Evolutionary conservation across 2,113 vertebrate species (phyloP), one percentile per base, ranked within the genome.

Genomic region (Oreochromis tanganicae): DNA sequence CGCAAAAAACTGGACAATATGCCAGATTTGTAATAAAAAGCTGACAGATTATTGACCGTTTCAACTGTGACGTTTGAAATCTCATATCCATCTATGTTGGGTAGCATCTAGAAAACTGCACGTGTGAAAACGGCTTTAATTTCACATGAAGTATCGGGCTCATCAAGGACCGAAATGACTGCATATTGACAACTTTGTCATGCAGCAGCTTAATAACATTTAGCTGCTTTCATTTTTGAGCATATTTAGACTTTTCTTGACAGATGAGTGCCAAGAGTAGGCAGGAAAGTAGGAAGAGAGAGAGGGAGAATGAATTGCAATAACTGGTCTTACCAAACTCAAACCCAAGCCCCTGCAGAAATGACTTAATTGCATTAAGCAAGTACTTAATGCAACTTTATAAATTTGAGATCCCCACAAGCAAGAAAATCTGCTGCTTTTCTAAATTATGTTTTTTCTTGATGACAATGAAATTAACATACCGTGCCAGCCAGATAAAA

Each of bases 21-120:
- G 27, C 0, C 9, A 29, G 50, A 32, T 27, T 32, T 78, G 43
- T 12, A 32, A 29, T 19, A 78, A 29, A 3, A 17, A 0, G 4
- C 16, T 50, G 71, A 12, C 71, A 50, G 27, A 3, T 50, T 1
- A 50, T 6, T 29, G 41, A 6, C 24, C 0, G 0, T 29, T 48
- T 11, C 21, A 75, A 17, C 68, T 17, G 14, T 29, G 14, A 17
- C 14, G 3, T 17, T 48, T 29, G 41, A 27, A 29, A 29, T 75
- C 21, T 48, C 9, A 73, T 21, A 27, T 27, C 38, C 21, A 48
- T 27, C 21, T 48, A 24, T 48, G 71, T 0, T 48, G 13, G 21
- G 24, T 0, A 75, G 24, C 5, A 13, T 24, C 9, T 48, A 32
- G 9, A 78, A 4, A 50, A 19, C 43, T 32, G 24, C 43, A 19